Percentiles rank a stretch among this genome's conserved stretches.
phyloP scores from a whole-genome alignment of 1,140 invertebrate species.

The Panagrolaimus sp. region DNA sequence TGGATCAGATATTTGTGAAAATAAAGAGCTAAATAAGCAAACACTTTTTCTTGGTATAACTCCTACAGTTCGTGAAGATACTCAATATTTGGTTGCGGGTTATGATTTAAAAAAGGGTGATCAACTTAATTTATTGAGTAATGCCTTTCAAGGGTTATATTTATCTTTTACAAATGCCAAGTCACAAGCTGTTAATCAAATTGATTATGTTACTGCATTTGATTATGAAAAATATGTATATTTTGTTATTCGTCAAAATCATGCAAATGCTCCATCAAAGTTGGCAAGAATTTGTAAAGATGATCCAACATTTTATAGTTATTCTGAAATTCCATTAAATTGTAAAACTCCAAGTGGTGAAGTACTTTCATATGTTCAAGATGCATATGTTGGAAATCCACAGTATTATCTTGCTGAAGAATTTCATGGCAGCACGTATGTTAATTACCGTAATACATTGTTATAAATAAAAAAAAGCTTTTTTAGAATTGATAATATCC shows the following conservation, averaged over 20 bases:
- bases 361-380: slow-evolving; percentile 42
- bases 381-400: slow-evolving; percentile 46
- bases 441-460: slow-evolving; percentile 15
- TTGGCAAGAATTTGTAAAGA: slow-evolving; percentile 42
- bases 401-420: slow-evolving; percentile 52
- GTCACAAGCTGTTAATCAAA: neutral
- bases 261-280: neutral
- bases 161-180: neutral
- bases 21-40: neutral
- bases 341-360: slow-evolving; percentile 32
- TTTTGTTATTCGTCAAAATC: slow-evolving; percentile 1
- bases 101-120: slow-evolving; percentile 1
- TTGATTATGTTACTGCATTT: slow-evolving; percentile 5
- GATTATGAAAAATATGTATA: slow-evolving; percentile 4
- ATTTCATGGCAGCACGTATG: slow-evolving; percentile 40
- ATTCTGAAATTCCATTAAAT: slow-evolving; percentile 54
- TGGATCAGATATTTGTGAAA: neutral
- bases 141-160: neutral
- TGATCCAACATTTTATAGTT: slow-evolving; percentile 52
- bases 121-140: neutral
- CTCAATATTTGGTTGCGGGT: neutral
- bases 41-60: slow-evolving; percentile 3
- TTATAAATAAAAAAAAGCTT: slow-evolving; percentile 16
- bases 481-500: slow-evolving; percentile 46
- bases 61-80: neutral